A percentile compares a stretch with the other conserved stretches of the same genome.
Evolutionary conservation across 2,113 vertebrate species (phyloP).

Genomic region (Rousettus leschenaultii): DNA sequence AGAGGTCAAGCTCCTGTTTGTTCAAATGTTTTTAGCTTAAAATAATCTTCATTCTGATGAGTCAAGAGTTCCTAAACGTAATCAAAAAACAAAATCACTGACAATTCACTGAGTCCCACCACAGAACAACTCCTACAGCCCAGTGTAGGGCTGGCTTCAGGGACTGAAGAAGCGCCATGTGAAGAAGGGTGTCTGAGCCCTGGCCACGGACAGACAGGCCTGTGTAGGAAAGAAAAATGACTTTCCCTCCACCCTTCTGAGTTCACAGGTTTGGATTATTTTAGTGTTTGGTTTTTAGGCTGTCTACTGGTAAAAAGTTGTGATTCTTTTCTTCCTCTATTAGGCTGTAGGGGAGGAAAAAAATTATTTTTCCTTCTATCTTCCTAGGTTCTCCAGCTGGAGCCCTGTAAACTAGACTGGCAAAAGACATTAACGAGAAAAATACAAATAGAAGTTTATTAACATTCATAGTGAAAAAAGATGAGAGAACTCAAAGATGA

Average conservation of each 20-base stretch:
- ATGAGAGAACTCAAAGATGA: neutral
- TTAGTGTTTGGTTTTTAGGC: neutral
- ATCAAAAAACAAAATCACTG: constrained; percentile 4
- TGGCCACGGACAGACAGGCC: neutral
- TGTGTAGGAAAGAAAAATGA: neutral
- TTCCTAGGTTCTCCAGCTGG: neutral
- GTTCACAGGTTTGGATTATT: neutral
- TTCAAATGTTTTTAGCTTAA: neutral
- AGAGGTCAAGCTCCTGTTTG: neutral
- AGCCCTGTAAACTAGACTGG: neutral
- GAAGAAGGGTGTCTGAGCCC: neutral
- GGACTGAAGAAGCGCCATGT: neutral
- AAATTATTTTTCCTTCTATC: neutral
- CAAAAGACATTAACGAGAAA: neutral
- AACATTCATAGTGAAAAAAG: neutral
- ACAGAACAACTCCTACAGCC: neutral
- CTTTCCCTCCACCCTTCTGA: neutral
- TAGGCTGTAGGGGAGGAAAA: neutral
- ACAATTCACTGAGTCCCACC: neutral
- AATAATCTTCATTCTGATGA: neutral
- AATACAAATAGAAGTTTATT: neutral
- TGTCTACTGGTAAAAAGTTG: neutral
- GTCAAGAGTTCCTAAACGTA: neutral
- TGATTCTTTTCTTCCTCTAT: neutral
- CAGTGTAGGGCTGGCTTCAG: neutral